A percentile compares a stretch with the other conserved stretches of the same genome.
Conservation (phyloP, 2,797 vertebrate species). For the Naso thynnoides region DNA sequence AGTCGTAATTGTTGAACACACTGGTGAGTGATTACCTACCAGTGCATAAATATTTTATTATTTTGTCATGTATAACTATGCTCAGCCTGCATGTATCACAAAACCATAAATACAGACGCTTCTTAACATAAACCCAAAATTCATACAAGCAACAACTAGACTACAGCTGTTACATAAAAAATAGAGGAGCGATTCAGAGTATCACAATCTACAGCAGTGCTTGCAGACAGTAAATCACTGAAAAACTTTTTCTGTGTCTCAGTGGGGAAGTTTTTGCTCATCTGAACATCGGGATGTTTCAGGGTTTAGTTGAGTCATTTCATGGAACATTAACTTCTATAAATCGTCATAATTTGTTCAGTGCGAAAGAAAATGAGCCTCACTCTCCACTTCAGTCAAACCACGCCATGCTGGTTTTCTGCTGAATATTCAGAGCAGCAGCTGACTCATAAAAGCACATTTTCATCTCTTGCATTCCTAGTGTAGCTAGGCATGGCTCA, state of each 20-base stretch:
- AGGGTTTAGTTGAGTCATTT: background rate
- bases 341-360: background rate
- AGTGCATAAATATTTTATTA: background rate
- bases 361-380: constrained; percentile 3
- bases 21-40: too few species aligned
- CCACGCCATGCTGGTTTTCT: background rate
- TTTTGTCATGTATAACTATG: too few species aligned
- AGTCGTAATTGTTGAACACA: too few species aligned
- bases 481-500: too few species aligned
- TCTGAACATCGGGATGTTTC: background rate
- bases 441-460: background rate
- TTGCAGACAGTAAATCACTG: background rate
- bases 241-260: background rate
- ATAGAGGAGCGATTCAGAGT: too few species aligned
- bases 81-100: too few species aligned
- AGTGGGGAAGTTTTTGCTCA: background rate
- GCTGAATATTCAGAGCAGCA: background rate
- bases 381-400: background rate
- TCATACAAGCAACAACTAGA: too few species aligned
- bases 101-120: too few species aligned
- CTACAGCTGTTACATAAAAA: too few species aligned
- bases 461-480: too few species aligned
- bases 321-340: constrained; percentile 8
- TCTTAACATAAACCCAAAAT: too few species aligned
- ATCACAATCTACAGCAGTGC: too few species aligned